These are phyloP conservation scores for Sinodicranocentrus sp. DNA, from an alignment of 2,888 invertebrate species.

Conservation along the genomic window DNA sequence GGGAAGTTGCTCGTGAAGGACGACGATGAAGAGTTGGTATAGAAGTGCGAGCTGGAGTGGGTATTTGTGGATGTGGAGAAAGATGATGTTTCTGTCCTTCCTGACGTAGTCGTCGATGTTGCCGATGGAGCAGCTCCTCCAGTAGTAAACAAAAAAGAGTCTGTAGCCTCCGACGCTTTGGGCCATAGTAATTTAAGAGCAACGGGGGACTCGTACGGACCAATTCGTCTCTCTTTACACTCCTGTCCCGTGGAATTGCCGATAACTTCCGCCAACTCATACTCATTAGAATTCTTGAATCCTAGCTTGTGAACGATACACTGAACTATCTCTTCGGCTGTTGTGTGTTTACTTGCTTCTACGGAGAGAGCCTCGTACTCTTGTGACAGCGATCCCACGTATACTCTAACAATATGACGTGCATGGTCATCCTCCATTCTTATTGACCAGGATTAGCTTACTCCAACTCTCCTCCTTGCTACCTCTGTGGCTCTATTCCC, in stretches of 20 bases:
- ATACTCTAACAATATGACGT: constrained; percentile 89
- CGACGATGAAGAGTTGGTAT: constrained; percentile 43
- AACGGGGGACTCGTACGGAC: constrained; percentile 80
- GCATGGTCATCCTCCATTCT: constrained; percentile 77
- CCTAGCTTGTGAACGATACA: constrained; percentile 89
- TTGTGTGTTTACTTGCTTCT: constrained; percentile 94
- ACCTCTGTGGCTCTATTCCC: too few species aligned
- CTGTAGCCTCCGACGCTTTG: constrained; percentile 78
- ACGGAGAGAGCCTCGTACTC: constrained; percentile 94
- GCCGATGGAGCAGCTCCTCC: constrained; percentile 51
- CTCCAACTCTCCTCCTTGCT: too few species aligned
- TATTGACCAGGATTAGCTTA: too few species aligned
- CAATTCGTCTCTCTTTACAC: constrained; percentile 94
- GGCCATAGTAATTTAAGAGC: constrained; percentile 82
- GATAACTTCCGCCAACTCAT: constrained; percentile 92
- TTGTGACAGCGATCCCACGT: constrained; percentile 91
- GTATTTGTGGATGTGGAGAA: constrained; percentile 24
- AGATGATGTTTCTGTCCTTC: constrained; percentile 9
- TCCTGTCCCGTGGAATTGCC: constrained; percentile 92
- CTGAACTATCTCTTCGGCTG: constrained; percentile 93
- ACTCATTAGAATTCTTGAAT: constrained; percentile 83
- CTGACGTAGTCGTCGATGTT: constrained; percentile 32
- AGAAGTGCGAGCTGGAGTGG: constrained; percentile 44
- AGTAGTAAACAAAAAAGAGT: constrained; percentile 66
- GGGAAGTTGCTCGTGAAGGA: constrained; percentile 59